Evolutionary conservation across 2,888 invertebrate genomes (phyloP), one percentile per base, ranked within the genome.

Genomic region (Drosophila siamana): DNA sequence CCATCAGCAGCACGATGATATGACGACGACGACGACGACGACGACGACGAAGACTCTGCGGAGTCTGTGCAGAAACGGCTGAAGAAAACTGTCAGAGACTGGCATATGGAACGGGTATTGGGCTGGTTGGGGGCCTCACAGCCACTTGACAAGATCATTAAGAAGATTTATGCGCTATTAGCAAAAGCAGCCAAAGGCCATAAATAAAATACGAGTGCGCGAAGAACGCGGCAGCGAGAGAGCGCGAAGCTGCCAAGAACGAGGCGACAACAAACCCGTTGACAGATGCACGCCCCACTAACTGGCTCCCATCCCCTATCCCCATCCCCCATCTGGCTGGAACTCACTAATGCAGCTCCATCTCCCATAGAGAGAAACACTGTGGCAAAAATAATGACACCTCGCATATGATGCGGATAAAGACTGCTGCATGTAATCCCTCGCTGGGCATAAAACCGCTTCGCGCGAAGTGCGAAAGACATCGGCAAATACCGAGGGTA

Each of bases 111-210:
- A 38, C 15, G 36, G 15, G 36, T 38, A 38, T 38, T 38, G 36
- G 36, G 33, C n/a, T 33, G 33, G 57, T 61, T 52, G 72, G 54
- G 50, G 54, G 64, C 52, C 72, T 74, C 68, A 64, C 54, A 80
- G 84, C 66, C 82, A 89, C 87, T 89, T 90, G 90, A 90, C 90
- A 90, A 89, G 89, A 87, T 89, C 86, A 88, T 90, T 90, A 89
- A 89, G 75, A 89, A 90, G 89, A 90, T 90, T 89, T 89, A 90
- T 90, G 86, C 82, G 81, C 88, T 84, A 89, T 90, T 89, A 89
- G 90, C 85, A 80, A 86, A 86, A 72, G 86, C 86, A 86, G 83
- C 86, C 86, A 79, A 66, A 74, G 73, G 74, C 86, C 88, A 88
- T 89, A 86, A 86, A 86, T 86, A 89, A 89, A 84, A 72, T 65